Evolutionary conservation across 1,140 invertebrate species (phyloP).

Genomic region (Ladona fulva): DNA sequence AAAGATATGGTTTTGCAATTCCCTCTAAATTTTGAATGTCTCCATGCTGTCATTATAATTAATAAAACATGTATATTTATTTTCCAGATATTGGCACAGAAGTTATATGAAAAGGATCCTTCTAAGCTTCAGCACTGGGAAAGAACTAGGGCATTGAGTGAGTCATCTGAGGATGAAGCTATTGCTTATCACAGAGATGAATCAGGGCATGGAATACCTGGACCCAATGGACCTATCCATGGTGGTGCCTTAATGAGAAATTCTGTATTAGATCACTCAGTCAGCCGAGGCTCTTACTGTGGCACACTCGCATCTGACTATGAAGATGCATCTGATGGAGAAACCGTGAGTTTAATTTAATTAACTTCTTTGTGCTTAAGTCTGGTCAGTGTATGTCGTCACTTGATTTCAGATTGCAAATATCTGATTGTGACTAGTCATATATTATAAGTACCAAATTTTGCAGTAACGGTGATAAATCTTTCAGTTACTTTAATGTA

Average conservation of each 20-base stretch:
- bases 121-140: slow-evolving; percentile 43
- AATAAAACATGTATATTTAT: slow-evolving; percentile 19
- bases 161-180: slow-evolving; percentile 22
- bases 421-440: no score
- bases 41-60: no score
- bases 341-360: slow-evolving; percentile 13
- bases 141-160: slow-evolving; percentile 23
- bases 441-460: no score
- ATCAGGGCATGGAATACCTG: slow-evolving; percentile 14
- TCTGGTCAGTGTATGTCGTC: no score
- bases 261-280: not conserved
- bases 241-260: not conserved
- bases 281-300: slow-evolving; percentile 16
- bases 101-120: slow-evolving; percentile 73
- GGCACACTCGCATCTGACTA: slow-evolving; percentile 11
- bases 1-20: no score
- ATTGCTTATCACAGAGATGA: slow-evolving; percentile 14
- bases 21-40: no score
- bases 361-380: no score
- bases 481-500: no score
- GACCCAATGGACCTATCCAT: not conserved
- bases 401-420: no score
- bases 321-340: slow-evolving; percentile 16
- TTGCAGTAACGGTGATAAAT: no score
- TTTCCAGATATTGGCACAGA: slow-evolving; percentile 63